phyloP scores from a whole-genome alignment of 1,140 invertebrate genomes.

The Argopecten irradians region DNA sequence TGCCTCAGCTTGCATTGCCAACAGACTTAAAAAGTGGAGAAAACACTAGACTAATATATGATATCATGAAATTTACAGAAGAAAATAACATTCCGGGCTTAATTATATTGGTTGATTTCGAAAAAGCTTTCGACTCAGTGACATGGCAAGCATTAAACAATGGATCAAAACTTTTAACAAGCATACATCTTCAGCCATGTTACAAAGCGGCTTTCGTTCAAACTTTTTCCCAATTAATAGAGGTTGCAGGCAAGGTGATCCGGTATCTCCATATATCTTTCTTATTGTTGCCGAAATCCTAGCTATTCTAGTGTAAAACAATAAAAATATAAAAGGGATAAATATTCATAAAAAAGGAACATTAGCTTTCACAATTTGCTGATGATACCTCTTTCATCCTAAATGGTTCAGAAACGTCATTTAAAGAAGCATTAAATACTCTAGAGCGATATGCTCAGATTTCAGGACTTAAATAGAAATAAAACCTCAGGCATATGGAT shows the following conservation, averaged over 20 bases:
- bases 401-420: slow-evolving; percentile 36
- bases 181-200: slow-evolving; percentile 22
- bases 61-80: background rate
- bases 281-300: slow-evolving; percentile 41
- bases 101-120: too few species aligned
- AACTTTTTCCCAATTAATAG: background rate
- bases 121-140: too few species aligned
- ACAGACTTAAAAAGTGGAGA: slow-evolving; percentile 29
- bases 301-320: slow-evolving; percentile 40
- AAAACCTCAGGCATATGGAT: slow-evolving; percentile 48
- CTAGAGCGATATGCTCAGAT: slow-evolving; percentile 31
- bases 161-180: background rate
- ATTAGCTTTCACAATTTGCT: slow-evolving; percentile 40
- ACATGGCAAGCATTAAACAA: too few species aligned
- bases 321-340: slow-evolving; percentile 36
- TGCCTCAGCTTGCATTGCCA: slow-evolving; percentile 25
- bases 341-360: slow-evolving; percentile 25
- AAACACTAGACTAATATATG: slow-evolving; percentile 4
- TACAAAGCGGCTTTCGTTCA: background rate
- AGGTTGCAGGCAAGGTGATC: slow-evolving; percentile 45
- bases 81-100: too few species aligned
- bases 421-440: slow-evolving; percentile 24
- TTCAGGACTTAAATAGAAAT: slow-evolving; percentile 37
- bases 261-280: slow-evolving; percentile 43
- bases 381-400: slow-evolving; percentile 39